Percentiles rank a stretch among this genome's conserved stretches.
phyloP scores from a whole-genome alignment of 2,888 invertebrate species.

The Alloplasta piceator region DNA sequence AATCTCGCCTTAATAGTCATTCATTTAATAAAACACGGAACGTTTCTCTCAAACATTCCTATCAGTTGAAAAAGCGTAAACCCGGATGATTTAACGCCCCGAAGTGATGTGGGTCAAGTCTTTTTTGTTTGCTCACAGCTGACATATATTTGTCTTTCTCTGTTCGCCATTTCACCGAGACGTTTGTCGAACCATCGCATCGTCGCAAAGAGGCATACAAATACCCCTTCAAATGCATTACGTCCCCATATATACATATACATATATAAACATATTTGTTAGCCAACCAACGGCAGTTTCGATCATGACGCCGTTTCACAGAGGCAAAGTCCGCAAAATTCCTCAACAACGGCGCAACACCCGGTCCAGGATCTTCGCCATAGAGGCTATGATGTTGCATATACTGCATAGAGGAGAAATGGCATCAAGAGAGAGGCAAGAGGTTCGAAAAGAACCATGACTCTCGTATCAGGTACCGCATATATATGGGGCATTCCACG shows the following conservation, averaged over 20 bases:
- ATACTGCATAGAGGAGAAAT: slow-evolving; percentile 25
- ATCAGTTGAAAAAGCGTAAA: no score
- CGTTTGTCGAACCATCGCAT: slow-evolving; percentile 11
- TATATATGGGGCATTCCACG: no score
- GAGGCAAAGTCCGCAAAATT: slow-evolving; percentile 42
- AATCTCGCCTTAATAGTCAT: no score
- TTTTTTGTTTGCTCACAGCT: no score
- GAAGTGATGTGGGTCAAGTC: no score
- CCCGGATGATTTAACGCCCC: no score
- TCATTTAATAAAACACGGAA: no score
- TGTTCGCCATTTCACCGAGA: slow-evolving; percentile 5
- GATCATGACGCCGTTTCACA: slow-evolving; percentile 16
- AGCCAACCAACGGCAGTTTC: slow-evolving; percentile 14
- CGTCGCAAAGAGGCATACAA: slow-evolving; percentile 1
- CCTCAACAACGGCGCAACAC: slow-evolving; percentile 53
- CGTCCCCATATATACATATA: not conserved
- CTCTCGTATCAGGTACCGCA: not conserved
- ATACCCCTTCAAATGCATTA: not conserved
- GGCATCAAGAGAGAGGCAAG: slow-evolving; percentile 29
- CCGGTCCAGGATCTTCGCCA: slow-evolving; percentile 56
- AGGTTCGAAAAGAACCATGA: not conserved
- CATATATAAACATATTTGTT: not conserved
- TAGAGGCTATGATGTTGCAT: slow-evolving; percentile 28
- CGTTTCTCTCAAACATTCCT: no score
- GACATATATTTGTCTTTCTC: not conserved